A percentile compares a stretch with the other conserved stretches of the same genome.
These are phyloP conservation scores for Siniperca chuatsi DNA, from an alignment of 2,113 vertebrate genomes.

Conservation along the genomic window DNA sequence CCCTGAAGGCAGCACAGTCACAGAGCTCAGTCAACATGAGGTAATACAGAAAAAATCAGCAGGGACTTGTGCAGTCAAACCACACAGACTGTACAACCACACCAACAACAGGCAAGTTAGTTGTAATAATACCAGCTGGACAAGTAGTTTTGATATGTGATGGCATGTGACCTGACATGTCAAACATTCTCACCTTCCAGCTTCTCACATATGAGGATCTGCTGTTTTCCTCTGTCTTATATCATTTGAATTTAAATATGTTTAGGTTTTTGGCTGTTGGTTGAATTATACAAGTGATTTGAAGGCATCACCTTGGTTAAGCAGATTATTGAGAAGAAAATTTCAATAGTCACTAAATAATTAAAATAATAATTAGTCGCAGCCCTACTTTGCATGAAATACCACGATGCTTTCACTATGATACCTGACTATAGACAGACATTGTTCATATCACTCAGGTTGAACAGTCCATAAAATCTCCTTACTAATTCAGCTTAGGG, in stretches of 20 bases:
- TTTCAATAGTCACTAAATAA: too few relatives aligned
- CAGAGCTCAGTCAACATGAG: constrained; percentile 56
- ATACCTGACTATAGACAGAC: neutral
- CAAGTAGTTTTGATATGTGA: neutral
- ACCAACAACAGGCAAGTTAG: neutral
- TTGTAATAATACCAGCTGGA: neutral
- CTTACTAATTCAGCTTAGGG: neutral
- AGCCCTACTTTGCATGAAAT: too few relatives aligned
- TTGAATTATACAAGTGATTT: neutral
- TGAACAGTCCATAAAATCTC: neutral
- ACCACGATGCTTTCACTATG: too few relatives aligned
- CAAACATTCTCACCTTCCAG: neutral
- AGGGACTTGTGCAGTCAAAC: neutral
- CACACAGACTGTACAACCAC: neutral
- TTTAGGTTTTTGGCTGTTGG: neutral
- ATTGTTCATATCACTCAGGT: neutral
- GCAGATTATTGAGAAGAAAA: neutral
- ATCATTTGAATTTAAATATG: neutral
- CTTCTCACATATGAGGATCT: neutral
- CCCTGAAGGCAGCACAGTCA: constrained; percentile 58
- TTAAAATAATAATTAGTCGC: too few relatives aligned
- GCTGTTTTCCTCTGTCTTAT: neutral
- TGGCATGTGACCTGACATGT: neutral
- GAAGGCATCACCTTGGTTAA: neutral
- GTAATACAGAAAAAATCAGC: constrained; percentile 29